A percentile compares a stretch with the other conserved stretches of the same genome.
Evolutionary conservation across 2,113 vertebrate genomes (phyloP).

Genomic region (Myiozetetes cayanensis): DNA sequence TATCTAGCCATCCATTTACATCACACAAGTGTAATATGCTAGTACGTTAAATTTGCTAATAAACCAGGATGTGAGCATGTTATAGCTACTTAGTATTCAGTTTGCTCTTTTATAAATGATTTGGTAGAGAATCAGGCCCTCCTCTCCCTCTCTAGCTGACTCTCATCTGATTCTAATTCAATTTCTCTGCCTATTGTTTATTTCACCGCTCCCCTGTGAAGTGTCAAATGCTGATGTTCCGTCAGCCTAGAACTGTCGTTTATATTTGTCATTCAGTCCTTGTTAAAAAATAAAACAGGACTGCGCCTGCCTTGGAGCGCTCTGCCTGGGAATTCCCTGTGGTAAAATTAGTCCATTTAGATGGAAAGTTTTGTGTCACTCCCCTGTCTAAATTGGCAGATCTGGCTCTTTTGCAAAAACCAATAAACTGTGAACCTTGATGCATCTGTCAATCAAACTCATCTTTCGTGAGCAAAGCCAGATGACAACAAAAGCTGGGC

Average conservation of each 20-base stretch:
- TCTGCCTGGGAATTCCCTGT: slow-evolving; percentile 89
- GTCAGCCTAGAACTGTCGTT: slow-evolving; percentile 86
- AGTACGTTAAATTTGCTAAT: neutral
- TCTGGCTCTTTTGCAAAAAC: slow-evolving; percentile 90
- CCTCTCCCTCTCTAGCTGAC: slow-evolving; percentile 59
- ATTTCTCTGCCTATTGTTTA: slow-evolving; percentile 87
- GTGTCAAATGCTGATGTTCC: slow-evolving; percentile 87
- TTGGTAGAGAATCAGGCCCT: slow-evolving; percentile 43
- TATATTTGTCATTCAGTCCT: slow-evolving; percentile 92
- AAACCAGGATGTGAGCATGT: neutral
- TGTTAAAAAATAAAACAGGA: slow-evolving; percentile 86
- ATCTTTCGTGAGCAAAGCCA: slow-evolving; percentile 83
- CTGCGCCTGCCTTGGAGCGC: slow-evolving; percentile 77
- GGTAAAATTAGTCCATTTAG: slow-evolving; percentile 93
- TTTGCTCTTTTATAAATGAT: slow-evolving; percentile 45
- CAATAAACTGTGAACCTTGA: slow-evolving; percentile 94
- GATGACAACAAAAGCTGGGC: slow-evolving; percentile 85
- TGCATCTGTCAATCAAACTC: slow-evolving; percentile 90
- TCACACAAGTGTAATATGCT: neutral
- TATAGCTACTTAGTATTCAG: slow-evolving; percentile 46
- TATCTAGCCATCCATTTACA: neutral
- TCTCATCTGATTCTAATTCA: slow-evolving; percentile 84
- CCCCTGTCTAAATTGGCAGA: slow-evolving; percentile 93
- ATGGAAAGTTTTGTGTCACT: slow-evolving; percentile 95
- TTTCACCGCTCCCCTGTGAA: slow-evolving; percentile 87